A percentile compares a stretch with the other conserved stretches of the same genome.
Conservation (phyloP, 2,888 invertebrate genomes). For the Orthosia cruda region DNA sequence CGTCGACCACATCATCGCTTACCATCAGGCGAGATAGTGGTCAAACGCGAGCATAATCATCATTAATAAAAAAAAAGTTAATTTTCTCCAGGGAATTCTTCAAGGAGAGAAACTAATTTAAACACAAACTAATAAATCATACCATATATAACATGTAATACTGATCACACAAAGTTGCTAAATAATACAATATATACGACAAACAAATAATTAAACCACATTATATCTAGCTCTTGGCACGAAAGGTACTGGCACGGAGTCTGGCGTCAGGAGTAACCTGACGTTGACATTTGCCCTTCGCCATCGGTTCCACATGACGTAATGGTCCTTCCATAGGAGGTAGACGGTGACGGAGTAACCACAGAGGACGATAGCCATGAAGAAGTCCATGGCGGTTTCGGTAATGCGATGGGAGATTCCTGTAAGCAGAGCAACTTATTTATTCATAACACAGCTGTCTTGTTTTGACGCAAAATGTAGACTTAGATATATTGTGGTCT, state of each 20-base stretch:
- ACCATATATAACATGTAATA: constrained; percentile 63
- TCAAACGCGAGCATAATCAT: too few species aligned
- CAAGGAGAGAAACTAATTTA: neutral
- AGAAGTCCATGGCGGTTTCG: constrained; percentile 92
- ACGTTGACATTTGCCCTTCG: constrained; percentile 93
- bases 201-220: constrained; percentile 79
- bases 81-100: neutral
- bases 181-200: constrained; percentile 48
- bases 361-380: constrained; percentile 92
- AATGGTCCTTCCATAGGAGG: constrained; percentile 93
- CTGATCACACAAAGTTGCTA: constrained; percentile 65
- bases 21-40: too few species aligned
- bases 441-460: constrained; percentile 37
- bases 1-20: too few species aligned
- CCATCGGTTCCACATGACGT: constrained; percentile 94
- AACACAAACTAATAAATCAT: constrained; percentile 50
- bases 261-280: constrained; percentile 91
- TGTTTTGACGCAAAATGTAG: neutral
- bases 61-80: too few species aligned
- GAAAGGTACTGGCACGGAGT: constrained; percentile 87
- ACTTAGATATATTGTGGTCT: neutral
- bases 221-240: constrained; percentile 86
- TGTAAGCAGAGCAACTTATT: constrained; percentile 66
- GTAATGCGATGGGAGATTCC: constrained; percentile 92
- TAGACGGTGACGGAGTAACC: constrained; percentile 93